Evolutionary conservation across 2,113 vertebrate genomes (phyloP), one percentile per base, ranked within the genome.

Genomic region (Corythaixoides concolor): DNA sequence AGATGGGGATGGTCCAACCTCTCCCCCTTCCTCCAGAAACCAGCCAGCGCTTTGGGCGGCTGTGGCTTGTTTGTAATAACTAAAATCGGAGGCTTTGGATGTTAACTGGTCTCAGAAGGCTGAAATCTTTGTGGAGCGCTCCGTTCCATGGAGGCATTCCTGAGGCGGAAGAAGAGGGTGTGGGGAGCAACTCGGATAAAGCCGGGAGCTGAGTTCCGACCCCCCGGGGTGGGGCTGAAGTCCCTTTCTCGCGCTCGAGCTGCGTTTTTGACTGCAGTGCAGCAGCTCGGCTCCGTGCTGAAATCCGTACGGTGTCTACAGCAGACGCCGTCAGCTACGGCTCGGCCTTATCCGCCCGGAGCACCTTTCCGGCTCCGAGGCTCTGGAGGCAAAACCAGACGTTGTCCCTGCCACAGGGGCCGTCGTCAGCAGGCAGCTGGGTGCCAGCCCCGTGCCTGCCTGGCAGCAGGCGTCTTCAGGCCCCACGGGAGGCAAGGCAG

Each of bases 181-280:
- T 45, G 43, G 39, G 75, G 69, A 55, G 52, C 69, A 20, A 50
- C 74, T 55, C 12, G 5, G 78, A n/a, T 60, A 23, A 39, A 60
- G 35, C 56, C 45, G 2, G 4, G 9, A 0, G 2, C 43, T 2
- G 49, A 26, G 45, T 32, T 62, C 0, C 2, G 35, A 3, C 24
- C 18, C 18, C 24, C 11, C 12, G 28, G 15, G 26, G n/a, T n/a
- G 68, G 43, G 32, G 8, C 20, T 35, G 33, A 8, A 63, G 86
- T 50, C 45, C 73, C 62, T 79, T 18, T 37, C 66, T 84, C 26
- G 4, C 60, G 4, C 43, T 58, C 2, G 15, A 64, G 53, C 91
- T 56, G 70, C 7, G 2, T 30, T 32, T 66, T 6, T 56, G 23
- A 47, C 86, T 79, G 85, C 92, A 75, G 85, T 79, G 81, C 89